Evolutionary conservation across 2,888 invertebrate species (phyloP), one percentile per base, ranked within the genome.

Genomic region (Drosophila quinaria): DNA sequence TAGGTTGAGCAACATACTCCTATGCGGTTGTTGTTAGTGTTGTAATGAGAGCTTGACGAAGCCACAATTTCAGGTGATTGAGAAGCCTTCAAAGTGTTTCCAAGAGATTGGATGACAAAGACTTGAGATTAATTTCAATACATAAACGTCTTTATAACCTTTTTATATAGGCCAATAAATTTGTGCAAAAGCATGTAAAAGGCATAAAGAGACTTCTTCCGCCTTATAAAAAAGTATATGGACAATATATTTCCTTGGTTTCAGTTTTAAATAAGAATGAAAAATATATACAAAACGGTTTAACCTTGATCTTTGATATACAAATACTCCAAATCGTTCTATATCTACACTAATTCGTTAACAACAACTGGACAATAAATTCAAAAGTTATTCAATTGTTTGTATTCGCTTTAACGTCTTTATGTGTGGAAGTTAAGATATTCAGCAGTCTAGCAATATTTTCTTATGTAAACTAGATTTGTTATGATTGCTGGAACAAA

Each of bases 81-180:
- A 51, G 74, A 74, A 77, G 73, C 74, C 61, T 41, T 4, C 44
- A 41, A 75, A 78, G 59, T 73, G 74, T 25, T 6, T 10, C 25
- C 39, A 17, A 51, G 17, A 64, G 47, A 55, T 55, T n/a, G 33
- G 13, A 44, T 31, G 22, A 33, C 31, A 39, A 31, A 25, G 22
- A 31, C n/a, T 49, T 19, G 4, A n/a, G 22, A 13, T 56, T 19
- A 37, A 17, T 42, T 54, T 13, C n/a, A 49, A 13, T 51, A 31
- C 17, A 35, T 35, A 33, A 10, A 50, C 6, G 15, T 6, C 3
- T 6, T 1, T 33, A 19, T 6, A 33, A 13, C 5, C 13, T 19
- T 31, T 49, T n/a, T 37, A 37, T 39, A 15, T 8, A 4, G 1
- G 13, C 9, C 39, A 39, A 15, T 41, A 10, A 41, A 37, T n/a